Percentiles rank a stretch among this genome's conserved stretches.
Evolutionary conservation across 2,113 vertebrate genomes (phyloP).

Genomic region (Tamias sibiricus): DNA sequence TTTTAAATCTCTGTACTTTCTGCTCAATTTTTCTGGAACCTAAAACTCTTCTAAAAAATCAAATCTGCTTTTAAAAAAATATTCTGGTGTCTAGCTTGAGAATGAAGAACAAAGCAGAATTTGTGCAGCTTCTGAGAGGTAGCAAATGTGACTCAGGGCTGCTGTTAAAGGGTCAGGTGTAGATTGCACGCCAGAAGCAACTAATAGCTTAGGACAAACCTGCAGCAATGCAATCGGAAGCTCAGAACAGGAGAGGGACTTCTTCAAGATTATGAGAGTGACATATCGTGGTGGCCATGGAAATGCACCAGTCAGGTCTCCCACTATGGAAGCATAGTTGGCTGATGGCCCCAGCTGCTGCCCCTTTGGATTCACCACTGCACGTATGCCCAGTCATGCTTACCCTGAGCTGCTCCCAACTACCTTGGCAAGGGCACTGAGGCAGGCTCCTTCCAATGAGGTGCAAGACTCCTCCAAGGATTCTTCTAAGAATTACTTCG

Average conservation of each 20-base stretch:
- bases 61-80: neutral
- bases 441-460: neutral
- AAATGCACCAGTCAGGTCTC: neutral
- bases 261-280: neutral
- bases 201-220: neutral
- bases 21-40: too few species aligned
- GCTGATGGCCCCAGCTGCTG: neutral
- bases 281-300: neutral
- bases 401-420: neutral
- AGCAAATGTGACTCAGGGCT: neutral
- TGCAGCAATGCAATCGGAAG: neutral
- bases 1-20: neutral
- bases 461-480: neutral
- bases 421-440: too few species aligned
- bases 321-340: neutral
- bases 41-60: neutral
- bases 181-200: neutral
- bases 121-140: neutral
- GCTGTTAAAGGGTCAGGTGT: neutral
- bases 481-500: neutral
- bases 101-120: neutral
- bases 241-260: neutral
- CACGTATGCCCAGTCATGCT: neutral
- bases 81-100: neutral
- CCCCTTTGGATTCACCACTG: neutral